Evolutionary conservation across 2,888 invertebrate genomes (phyloP).

Genomic region (Laspeyria flexula): DNA sequence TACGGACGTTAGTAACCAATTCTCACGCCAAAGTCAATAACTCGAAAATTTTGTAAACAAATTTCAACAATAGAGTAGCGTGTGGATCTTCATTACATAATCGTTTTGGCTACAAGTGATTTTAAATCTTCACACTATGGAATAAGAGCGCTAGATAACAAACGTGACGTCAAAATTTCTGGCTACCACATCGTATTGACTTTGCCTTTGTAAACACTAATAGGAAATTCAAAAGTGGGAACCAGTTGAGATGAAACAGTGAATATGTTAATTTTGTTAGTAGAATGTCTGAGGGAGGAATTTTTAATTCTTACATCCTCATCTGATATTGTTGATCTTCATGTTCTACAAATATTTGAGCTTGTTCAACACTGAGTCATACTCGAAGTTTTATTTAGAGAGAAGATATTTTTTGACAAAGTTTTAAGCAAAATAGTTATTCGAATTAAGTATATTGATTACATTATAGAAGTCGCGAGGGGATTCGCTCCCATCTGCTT

Average conservation of each 20-base stretch:
- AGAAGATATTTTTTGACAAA: neutral
- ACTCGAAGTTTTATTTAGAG: conserved; percentile 6
- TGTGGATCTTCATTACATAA: conserved; percentile 70
- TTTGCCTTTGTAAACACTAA: conserved; percentile 83
- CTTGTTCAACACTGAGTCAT: conserved; percentile 30
- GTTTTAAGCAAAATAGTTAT: too few species aligned
- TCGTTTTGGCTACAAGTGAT: conserved; percentile 38
- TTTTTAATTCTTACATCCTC: conserved; percentile 47
- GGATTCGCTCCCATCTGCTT: too few species aligned
- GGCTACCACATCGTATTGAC: conserved; percentile 77
- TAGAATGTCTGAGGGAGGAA: conserved; percentile 47
- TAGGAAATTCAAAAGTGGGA: conserved; percentile 84
- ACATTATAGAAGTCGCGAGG: too few species aligned
- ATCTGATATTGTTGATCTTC: conserved; percentile 29
- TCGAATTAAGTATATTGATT: too few species aligned
- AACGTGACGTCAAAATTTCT: conserved; percentile 58
- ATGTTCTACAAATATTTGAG: conserved; percentile 18
- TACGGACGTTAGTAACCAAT: conserved; percentile 80
- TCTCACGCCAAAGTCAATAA: conserved; percentile 84
- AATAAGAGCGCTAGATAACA: conserved; percentile 41
- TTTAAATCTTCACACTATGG: conserved; percentile 32
- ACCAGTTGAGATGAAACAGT: conserved; percentile 83
- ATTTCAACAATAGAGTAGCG: conserved; percentile 72
- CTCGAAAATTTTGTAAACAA: conserved; percentile 78
- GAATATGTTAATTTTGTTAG: conserved; percentile 80